Percentiles rank a stretch among this genome's conserved stretches.
These are phyloP conservation scores for Aplysia californica DNA, from an alignment of 1,140 invertebrate genomes.

Conservation along the genomic window DNA sequence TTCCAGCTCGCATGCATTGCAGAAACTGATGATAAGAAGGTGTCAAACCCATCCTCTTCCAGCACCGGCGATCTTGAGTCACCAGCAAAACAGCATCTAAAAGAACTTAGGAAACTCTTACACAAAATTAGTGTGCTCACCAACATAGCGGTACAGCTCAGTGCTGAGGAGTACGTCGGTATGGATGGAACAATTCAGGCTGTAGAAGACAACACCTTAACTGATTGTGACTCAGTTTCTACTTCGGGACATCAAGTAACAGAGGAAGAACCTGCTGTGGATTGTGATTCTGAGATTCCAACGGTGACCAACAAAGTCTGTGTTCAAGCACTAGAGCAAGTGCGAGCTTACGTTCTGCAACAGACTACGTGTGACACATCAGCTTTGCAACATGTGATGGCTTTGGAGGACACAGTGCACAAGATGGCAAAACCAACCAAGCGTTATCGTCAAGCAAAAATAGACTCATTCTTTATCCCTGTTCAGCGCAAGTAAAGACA, in stretches of 20 bases:
- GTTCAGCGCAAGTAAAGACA: not conserved
- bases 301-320: not conserved
- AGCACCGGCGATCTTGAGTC: not conserved
- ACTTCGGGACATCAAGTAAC: too few species aligned
- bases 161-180: not conserved
- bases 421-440: not conserved
- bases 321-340: not conserved
- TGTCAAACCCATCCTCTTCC: not conserved
- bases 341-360: not conserved
- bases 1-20: not conserved
- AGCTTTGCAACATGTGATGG: not conserved
- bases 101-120: not conserved
- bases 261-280: not conserved
- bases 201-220: not conserved
- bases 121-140: not conserved
- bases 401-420: not conserved
- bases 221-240: too few species aligned
- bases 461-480: not conserved
- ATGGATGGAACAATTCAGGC: not conserved
- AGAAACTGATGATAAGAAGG: not conserved
- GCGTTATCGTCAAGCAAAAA: not conserved
- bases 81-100: too few species aligned
- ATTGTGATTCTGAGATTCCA: not conserved
- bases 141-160: not conserved
- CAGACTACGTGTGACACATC: not conserved